Base-by-base conservation (phyloP, 2,888 invertebrate genomes). In the Scaptomyza reducta region DNA sequence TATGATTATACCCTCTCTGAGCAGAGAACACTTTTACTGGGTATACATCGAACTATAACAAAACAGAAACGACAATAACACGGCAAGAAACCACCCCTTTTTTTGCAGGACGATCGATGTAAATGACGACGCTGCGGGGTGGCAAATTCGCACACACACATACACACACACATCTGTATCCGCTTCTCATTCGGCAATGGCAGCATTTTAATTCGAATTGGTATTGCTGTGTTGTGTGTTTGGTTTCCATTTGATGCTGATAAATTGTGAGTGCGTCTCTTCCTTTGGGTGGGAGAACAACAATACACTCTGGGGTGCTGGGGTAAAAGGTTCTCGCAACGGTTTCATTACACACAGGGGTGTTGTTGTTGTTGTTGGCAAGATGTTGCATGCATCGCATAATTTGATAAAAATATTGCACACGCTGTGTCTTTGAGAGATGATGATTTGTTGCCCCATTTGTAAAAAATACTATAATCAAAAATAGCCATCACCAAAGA, bases 211-310 rank as follows among this genome's bases (percentile, higher is more conserved):
- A 82, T 82, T 82, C 82, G 83, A 83, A 82, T 85, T 82, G 86
- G 65, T 81, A 29, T 61, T 74, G 56, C 29, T 60, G 53, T 47
- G 53, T 47, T 74, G 31, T 45, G 41, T 75, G 77, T 84, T 84
- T 81, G 31, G 84, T 84, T 84, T 84, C 84, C 84, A 84, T 87
- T 84, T 84, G 84, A 84, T 84, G 87, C 84, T 87, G 84, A 84
- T 84, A 84, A 84, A 84, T 86, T 87, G 84, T 84, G 77, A 84
- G 83, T 78, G 80, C 83, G 79, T 29, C 27, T 29, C 27, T 45
- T 70, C n/a, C n/a, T n/a, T 4, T 4, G 25, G 25, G 25, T 25
- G 25, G 25, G 25, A 25, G 25, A 25, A n/a, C n/a, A n/a, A n/a
- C n/a, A n/a, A n/a, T n/a, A n/a, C n/a, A n/a, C n/a, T n/a, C n/a